Conservation (phyloP, 2,113 vertebrate genomes). For the Chlamydotis undulata region DNA sequence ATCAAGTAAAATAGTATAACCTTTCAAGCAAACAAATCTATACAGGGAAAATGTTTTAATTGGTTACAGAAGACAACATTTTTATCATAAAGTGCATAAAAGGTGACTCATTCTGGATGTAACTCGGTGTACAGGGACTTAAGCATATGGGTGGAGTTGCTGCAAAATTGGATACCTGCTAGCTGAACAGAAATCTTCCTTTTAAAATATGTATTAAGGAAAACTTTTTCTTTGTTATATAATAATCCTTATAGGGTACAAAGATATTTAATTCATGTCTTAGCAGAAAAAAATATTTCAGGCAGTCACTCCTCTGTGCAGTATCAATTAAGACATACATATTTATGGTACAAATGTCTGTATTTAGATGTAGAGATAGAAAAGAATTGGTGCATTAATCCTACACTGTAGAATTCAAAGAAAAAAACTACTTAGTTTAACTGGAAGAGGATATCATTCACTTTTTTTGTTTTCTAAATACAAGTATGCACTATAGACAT, state of each 20-base stretch:
- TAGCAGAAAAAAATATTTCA: neutral
- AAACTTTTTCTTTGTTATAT: neutral
- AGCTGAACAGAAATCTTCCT: neutral
- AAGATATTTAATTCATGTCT: neutral
- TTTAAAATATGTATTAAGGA: neutral
- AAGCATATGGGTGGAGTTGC: neutral
- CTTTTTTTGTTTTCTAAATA: neutral
- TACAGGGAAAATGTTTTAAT: neutral
- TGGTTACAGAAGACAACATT: neutral
- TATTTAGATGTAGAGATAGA: neutral
- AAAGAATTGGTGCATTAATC: neutral
- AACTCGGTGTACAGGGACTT: neutral
- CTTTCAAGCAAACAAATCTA: neutral
- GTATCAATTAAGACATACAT: neutral
- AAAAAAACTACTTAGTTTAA: neutral
- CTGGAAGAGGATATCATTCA: neutral
- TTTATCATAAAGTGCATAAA: neutral
- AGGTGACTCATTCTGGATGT: neutral
- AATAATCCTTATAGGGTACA: neutral
- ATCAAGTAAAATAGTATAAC: neutral
- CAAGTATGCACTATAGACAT: neutral
- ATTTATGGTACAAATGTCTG: neutral
- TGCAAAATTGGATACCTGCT: neutral
- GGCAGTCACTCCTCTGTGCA: neutral
- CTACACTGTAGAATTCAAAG: neutral